Evolutionary conservation across 2,113 vertebrate genomes (phyloP).

Genomic region (Petroica traversi): DNA sequence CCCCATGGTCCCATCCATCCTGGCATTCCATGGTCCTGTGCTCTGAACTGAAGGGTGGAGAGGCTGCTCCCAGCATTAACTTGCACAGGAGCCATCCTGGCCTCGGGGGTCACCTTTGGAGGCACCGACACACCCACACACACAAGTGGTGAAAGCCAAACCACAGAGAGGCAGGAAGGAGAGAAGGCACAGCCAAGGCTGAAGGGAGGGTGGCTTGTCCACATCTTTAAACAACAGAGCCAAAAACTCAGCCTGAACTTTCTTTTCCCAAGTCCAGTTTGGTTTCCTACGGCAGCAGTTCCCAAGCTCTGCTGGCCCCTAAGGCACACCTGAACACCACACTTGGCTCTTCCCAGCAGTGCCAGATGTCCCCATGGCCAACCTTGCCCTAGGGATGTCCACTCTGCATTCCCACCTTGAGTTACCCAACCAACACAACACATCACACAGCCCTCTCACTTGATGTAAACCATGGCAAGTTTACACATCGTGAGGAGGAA

Average conservation of each 20-base stretch:
- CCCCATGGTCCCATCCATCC: rapidly evolving
- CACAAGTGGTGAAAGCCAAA: not conserved
- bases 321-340: rapidly evolving
- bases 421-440: not conserved
- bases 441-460: not conserved
- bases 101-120: not conserved
- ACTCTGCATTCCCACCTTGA: rapidly evolving
- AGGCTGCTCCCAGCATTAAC: rapidly evolving
- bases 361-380: rapidly evolving
- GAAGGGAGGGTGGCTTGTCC: not conserved
- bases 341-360: not conserved
- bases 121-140: rapidly evolving
- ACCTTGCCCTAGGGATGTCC: not conserved
- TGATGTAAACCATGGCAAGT: not conserved
- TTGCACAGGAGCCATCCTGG: rapidly evolving
- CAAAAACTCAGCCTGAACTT: not conserved
- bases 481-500: not conserved
- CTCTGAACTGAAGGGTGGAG: rapidly evolving
- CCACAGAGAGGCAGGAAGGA: not conserved
- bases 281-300: not conserved
- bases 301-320: not conserved
- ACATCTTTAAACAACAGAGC: rapidly evolving
- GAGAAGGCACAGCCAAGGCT: not conserved
- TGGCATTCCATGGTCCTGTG: rapidly evolving
- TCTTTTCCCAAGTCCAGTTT: not conserved